phyloP scores from a whole-genome alignment of 2,113 vertebrate genomes.

The Todiramphus saurophagus region DNA sequence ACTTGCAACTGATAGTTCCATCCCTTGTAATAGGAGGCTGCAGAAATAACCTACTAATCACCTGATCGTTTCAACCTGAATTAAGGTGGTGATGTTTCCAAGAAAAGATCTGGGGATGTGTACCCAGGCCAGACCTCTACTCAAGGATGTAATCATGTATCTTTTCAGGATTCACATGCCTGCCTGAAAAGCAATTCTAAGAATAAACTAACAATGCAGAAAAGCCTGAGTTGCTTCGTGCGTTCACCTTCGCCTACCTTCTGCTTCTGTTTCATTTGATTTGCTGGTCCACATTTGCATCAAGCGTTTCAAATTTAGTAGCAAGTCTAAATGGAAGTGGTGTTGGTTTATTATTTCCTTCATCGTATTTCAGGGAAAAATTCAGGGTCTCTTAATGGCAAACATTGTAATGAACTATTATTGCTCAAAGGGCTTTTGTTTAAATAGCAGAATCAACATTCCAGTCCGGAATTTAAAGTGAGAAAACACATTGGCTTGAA shows the following conservation, averaged over 20 bases:
- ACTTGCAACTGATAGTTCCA: neutral
- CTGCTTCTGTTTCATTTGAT: neutral
- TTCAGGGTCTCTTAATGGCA: neutral
- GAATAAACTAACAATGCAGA: neutral
- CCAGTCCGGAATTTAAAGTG: neutral
- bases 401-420: neutral
- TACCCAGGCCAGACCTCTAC: neutral
- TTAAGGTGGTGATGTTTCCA: neutral
- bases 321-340: neutral
- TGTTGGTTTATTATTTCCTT: neutral
- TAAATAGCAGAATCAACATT: neutral
- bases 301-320: neutral
- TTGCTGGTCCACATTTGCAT: neutral
- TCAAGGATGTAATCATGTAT: neutral
- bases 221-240: neutral
- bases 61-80: neutral
- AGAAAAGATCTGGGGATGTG: conserved; percentile 6
- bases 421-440: neutral
- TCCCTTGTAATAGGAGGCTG: neutral
- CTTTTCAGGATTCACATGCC: neutral
- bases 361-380: neutral
- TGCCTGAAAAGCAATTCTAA: neutral
- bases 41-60: conserved; percentile 33
- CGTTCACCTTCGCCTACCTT: neutral
- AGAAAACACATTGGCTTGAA: neutral